These are phyloP conservation scores for Neopelma chrysocephalum DNA, from an alignment of 2,797 vertebrate species.

Conservation along the genomic window DNA sequence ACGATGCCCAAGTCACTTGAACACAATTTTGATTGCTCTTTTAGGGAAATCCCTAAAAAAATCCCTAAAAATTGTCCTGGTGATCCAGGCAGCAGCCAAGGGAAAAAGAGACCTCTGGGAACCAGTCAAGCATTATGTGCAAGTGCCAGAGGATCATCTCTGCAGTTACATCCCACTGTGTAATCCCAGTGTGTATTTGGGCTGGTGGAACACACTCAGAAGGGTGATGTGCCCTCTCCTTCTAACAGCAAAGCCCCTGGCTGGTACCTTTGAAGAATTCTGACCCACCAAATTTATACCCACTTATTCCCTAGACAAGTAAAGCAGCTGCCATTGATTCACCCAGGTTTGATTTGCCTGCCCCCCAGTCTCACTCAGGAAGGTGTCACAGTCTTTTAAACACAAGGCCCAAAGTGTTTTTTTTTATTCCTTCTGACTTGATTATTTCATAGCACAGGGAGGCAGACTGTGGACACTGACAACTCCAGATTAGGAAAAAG, in stretches of 20 bases:
- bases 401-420: neutral
- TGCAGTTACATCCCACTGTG: neutral
- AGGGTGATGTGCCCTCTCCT: neutral
- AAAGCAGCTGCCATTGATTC: accelerated
- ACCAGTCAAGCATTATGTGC: neutral
- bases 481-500: neutral
- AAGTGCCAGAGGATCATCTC: neutral
- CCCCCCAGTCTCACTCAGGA: neutral
- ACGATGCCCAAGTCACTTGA: accelerated
- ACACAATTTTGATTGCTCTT: accelerated
- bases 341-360: neutral
- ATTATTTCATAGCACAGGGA: neutral
- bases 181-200: neutral
- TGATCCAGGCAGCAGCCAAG: neutral
- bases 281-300: neutral
- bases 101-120: neutral
- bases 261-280: neutral
- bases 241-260: neutral
- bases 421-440: neutral
- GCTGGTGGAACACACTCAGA: neutral
- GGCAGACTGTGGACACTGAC: neutral
- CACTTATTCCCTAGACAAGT: neutral
- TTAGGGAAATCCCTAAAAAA: no score
- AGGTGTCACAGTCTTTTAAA: neutral
- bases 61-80: no score